Evolutionary conservation across 2,113 vertebrate species (phyloP).

Genomic region (Lepus americanus): DNA sequence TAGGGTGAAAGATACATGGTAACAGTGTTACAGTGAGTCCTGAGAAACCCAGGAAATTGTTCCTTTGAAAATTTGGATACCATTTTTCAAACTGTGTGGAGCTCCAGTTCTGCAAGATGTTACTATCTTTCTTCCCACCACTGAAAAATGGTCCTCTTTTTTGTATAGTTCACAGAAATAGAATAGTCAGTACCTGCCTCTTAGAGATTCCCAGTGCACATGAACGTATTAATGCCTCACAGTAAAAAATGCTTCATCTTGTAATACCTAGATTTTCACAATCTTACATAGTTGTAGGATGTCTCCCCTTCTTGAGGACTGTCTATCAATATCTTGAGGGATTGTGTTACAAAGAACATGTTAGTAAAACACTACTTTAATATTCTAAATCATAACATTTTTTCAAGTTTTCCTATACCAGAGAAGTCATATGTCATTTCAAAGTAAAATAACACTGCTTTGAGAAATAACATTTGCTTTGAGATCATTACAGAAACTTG

Average conservation of each 20-base stretch:
- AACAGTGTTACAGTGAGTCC: neutral
- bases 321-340: neutral
- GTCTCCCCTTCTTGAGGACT: neutral
- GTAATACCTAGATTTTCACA: constrained; percentile 19
- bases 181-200: neutral
- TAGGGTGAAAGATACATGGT: neutral
- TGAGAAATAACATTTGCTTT: no score
- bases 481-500: constrained; percentile 35
- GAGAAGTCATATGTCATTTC: constrained; percentile 23
- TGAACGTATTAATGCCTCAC: neutral
- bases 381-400: neutral
- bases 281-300: neutral
- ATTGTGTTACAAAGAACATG: constrained; percentile 37
- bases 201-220: neutral
- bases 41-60: constrained; percentile 24
- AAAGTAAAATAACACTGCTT: constrained; percentile 59
- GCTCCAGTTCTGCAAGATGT: neutral
- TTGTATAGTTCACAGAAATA: neutral
- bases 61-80: neutral
- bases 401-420: neutral
- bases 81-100: constrained; percentile 1
- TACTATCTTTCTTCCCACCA: neutral
- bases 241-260: neutral
- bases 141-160: neutral
- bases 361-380: neutral